Base-by-base conservation (phyloP, 2,888 invertebrate genomes). In the Zootermopsis nevadensis region DNA sequence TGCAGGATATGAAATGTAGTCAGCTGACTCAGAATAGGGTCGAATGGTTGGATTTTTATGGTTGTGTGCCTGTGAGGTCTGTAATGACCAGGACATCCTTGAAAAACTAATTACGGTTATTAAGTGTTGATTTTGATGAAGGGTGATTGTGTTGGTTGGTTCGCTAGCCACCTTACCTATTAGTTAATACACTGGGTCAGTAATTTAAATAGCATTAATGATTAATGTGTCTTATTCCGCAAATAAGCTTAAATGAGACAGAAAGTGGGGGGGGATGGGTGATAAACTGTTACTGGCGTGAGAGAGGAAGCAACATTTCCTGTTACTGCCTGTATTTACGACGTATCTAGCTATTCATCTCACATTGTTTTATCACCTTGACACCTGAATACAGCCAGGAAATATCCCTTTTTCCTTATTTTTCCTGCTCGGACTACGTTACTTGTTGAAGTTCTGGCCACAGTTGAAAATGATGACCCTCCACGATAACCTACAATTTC, bases 261-360 rank as follows among this genome's bases (percentile, higher is more conserved):
- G 8, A 15, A 19, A 66, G 30, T 27, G 48, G 3, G 19, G 19
- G 48, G 10, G 38, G 4, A 10, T 38, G 38, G 38, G 38, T 4
- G 10, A 48, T 48, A 48, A 48, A 48, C 48, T 48, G 48, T 19
- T 15, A 19, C 3, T 19, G 48, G 48, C 12, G 66, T 66, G 66
- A 30, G 27, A 38, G 81, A 83, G 82, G 82, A 82, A 82, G 81
- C 81, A 55, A 67, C 81, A 77, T 83, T 83, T 83, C 83, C 83
- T 83, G 83, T 53, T 53, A 55, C 42, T 31, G 38, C 60, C 66
- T 38, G 74, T 48, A 67, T 69, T 74, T 48, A 67, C 77, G 38
- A 69, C 77, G 35, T 83, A 83, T 83, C 81, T 81, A 38, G 67
- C 77, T 80, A 81, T 81, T 66, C 76, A 81, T 77, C 83, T 69